Evolutionary conservation across 2,888 invertebrate species (phyloP).

Genomic region (Charanyca ferruginea): DNA sequence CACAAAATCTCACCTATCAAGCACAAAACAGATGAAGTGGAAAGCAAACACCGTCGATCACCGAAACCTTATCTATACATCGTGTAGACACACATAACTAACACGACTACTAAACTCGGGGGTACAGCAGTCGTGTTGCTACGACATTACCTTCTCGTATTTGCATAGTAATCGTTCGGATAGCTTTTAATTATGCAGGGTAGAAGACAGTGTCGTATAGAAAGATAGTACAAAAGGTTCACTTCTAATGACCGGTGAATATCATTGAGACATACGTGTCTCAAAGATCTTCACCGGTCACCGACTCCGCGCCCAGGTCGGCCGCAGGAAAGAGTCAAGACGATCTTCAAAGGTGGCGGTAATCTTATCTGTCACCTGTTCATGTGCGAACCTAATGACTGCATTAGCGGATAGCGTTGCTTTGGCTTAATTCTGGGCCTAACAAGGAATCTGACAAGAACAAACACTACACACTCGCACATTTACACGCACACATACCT

Average conservation of each 20-base stretch:
- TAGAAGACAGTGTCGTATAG: slow-evolving; percentile 45
- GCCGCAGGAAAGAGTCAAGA: too few species aligned
- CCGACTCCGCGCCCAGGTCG: too few species aligned
- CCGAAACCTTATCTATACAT: slow-evolving; percentile 60
- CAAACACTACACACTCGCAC: too few species aligned
- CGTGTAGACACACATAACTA: slow-evolving; percentile 63
- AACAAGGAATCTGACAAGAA: too few species aligned
- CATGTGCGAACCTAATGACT: too few species aligned
- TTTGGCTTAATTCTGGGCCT: too few species aligned
- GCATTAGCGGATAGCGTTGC: too few species aligned
- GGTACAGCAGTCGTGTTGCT: slow-evolving; percentile 74
- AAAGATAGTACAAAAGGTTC: slow-evolving; percentile 18
- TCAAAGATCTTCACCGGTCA: too few species aligned
- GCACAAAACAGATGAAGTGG: slow-evolving; percentile 23
- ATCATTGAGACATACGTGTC: background rate
- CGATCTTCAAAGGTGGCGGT: too few species aligned
- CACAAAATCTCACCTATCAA: slow-evolving; percentile 17
- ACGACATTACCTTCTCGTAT: slow-evolving; percentile 79
- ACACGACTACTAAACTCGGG: slow-evolving; percentile 55
- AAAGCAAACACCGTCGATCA: slow-evolving; percentile 54
- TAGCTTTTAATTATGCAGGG: slow-evolving; percentile 81
- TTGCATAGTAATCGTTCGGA: slow-evolving; percentile 86
- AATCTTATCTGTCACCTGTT: too few species aligned
- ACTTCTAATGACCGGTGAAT: background rate
- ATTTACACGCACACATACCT: too few species aligned